Base-by-base conservation (phyloP, 1,140 invertebrate species). In the Macrobrachium nipponense region DNA sequence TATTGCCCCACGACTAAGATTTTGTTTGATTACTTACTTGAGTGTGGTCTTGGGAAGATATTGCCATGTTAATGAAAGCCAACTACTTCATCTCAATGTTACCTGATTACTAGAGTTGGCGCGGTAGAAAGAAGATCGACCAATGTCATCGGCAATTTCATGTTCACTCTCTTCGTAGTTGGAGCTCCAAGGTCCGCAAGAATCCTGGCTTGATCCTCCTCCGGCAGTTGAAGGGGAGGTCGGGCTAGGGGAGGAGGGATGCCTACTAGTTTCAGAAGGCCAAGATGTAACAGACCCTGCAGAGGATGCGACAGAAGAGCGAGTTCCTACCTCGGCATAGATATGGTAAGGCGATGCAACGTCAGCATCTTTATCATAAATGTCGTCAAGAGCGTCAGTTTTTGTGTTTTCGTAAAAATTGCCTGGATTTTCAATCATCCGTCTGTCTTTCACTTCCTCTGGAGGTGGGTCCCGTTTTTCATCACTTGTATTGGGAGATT, bases 81-180 rank as follows among this genome's bases (percentile, higher is more conserved):
- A 64, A 43, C 20, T 11, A 2, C 51, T 20, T n/a, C 36, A 11
- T 11, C 18, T 73, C 20, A 20, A 5, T 17, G 43, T n/a, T 64
- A 80, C 62, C 62, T 68, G 17, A 15, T 75, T 44, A 23, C 5
- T 11, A 7, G 61, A 5, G 18, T 12, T 14, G 4, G 43, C 6
- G 10, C 4, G 18, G 59, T 84, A 78, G 61, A 84, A 84, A n/a
- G 82, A 61, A 17, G 82, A 84, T 51, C 82, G 61, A 14, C 82
- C 82, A 15, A 76, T 61, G 14, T 23, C 82, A 0, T 36, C 70
- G 15, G n/a, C 15, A 20, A 12, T 20, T 17, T 59, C 66, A 18
- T 27, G 12, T 23, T 10, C 60, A 17, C 62, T 36, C 17, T 76
- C 73, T 51, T 76, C 73, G 3, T 76, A 10, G 12, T 12, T 51